Percentiles rank a stretch among this genome's conserved stretches.
Conservation (phyloP, 2,888 invertebrate species). For the Lasius fuliginosus region DNA sequence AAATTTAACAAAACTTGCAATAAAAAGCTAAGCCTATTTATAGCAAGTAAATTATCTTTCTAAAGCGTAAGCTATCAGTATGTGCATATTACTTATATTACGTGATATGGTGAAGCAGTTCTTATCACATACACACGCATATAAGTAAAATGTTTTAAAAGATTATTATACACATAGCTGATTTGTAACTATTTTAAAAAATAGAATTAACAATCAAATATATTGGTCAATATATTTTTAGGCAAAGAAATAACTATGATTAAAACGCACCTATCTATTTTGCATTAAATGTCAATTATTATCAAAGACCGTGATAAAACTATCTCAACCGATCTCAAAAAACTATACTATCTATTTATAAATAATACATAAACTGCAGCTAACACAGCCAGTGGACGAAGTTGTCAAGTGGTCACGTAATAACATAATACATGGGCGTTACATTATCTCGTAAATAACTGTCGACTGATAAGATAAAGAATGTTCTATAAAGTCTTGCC, state of each 20-base stretch:
- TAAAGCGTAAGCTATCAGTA: not conserved
- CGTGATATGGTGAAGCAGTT: not conserved
- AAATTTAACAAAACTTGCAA: not conserved
- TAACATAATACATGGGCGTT: conserved; percentile 16
- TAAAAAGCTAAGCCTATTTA: not conserved
- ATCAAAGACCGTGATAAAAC: not conserved
- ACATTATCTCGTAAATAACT: conserved; percentile 15
- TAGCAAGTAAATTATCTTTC: not conserved
- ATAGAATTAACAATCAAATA: not conserved
- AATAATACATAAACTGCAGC: not conserved
- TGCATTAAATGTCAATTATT: not conserved
- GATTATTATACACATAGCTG: not conserved
- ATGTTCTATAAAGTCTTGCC: not conserved
- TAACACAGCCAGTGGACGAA: not conserved
- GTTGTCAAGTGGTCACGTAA: not conserved
- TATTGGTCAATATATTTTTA: not conserved
- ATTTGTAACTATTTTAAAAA: not conserved
- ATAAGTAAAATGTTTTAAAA: not conserved
- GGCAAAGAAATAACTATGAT: not conserved
- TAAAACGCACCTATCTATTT: not conserved
- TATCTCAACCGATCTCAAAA: conserved; percentile 5
- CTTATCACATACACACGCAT: not conserved
- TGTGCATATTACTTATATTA: not conserved
- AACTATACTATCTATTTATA: not conserved
- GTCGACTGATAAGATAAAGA: not conserved